A percentile compares a stretch with the other conserved stretches of the same genome.
These are phyloP conservation scores for Scophthalmus maximus DNA, from an alignment of 2,113 vertebrate genomes.

Conservation along the genomic window DNA sequence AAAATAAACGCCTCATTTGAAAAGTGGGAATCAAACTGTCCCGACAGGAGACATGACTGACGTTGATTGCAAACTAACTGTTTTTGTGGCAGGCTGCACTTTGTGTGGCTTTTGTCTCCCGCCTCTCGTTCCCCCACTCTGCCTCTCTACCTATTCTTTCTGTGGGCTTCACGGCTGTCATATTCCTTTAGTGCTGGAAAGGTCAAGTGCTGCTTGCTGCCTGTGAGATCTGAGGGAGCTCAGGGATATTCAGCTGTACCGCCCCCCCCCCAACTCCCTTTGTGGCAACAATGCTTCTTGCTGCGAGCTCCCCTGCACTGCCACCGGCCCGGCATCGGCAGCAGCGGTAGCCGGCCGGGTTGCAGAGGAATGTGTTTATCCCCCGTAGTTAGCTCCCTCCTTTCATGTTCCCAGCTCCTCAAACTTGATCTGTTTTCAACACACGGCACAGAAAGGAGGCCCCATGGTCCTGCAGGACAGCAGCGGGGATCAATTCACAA, in stretches of 20 bases:
- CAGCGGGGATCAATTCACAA: conserved; percentile 65
- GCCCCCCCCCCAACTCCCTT: conserved; percentile 55
- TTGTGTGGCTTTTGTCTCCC: conserved; percentile 85
- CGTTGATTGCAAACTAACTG: conserved; percentile 87
- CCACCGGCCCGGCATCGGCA: conserved; percentile 57
- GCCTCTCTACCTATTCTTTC: conserved; percentile 71
- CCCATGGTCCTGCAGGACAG: conserved; percentile 53
- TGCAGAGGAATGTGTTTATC: conserved; percentile 78
- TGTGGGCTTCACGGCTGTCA: conserved; percentile 84
- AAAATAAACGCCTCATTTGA: conserved; percentile 87
- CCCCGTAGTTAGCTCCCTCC: conserved; percentile 67
- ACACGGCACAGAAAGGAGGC: conserved; percentile 48
- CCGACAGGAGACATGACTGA: conserved; percentile 83
- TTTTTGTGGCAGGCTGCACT: conserved; percentile 84
- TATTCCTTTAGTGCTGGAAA: conserved; percentile 86
- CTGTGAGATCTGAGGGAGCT: conserved; percentile 81
- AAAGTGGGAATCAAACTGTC: conserved; percentile 89
- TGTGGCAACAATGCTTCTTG: conserved; percentile 66
- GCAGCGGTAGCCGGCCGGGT: conserved; percentile 62
- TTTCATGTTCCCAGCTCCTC: conserved; percentile 72
- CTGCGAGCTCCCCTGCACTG: conserved; percentile 70
- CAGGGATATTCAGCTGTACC: conserved; percentile 63
- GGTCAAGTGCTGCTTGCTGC: conserved; percentile 85
- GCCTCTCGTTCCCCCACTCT: conserved; percentile 35
- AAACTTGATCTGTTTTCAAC: conserved; percentile 71